Conservation (phyloP, 2,888 invertebrate genomes). For the Amphipyra berbera region DNA sequence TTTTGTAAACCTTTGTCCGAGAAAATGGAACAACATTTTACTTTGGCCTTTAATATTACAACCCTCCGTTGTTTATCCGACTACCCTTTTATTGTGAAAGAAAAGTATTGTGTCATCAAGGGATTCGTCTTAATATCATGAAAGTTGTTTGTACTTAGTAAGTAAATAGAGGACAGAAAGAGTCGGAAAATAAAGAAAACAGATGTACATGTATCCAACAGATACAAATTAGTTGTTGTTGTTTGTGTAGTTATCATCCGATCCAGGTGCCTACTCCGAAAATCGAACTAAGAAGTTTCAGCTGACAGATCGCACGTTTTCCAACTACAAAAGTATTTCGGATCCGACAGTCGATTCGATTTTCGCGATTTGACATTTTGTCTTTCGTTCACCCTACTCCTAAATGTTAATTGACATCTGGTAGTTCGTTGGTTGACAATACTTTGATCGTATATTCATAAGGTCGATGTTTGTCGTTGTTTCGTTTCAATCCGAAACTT, state of each 20-base stretch:
- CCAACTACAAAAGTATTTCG: too few relatives aligned
- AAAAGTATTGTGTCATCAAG: constrained; percentile 35
- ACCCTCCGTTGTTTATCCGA: constrained; percentile 16
- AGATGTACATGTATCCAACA: constrained; percentile 26
- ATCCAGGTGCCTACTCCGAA: too few relatives aligned
- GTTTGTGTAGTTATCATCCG: constrained; percentile 17
- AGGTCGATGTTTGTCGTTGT: too few relatives aligned
- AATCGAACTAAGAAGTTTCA: too few relatives aligned
- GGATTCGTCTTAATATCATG: constrained; percentile 33
- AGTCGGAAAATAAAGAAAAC: constrained; percentile 14
- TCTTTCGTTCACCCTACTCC: too few relatives aligned
- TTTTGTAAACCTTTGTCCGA: constrained; percentile 24
- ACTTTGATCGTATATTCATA: too few relatives aligned
- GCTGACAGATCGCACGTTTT: too few relatives aligned
- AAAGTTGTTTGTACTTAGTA: constrained; percentile 34
- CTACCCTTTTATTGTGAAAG: constrained; percentile 32
- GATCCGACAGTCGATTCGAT: too few relatives aligned
- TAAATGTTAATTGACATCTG: too few relatives aligned
- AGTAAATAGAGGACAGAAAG: constrained; percentile 25
- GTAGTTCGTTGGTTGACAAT: too few relatives aligned
- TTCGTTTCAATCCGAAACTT: too few relatives aligned
- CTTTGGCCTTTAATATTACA: constrained; percentile 18
- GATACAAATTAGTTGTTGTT: constrained; percentile 29
- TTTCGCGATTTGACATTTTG: too few relatives aligned
- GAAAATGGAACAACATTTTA: constrained; percentile 30